phyloP scores from a whole-genome alignment of 2,797 vertebrate genomes.

The Natrix natrix region DNA sequence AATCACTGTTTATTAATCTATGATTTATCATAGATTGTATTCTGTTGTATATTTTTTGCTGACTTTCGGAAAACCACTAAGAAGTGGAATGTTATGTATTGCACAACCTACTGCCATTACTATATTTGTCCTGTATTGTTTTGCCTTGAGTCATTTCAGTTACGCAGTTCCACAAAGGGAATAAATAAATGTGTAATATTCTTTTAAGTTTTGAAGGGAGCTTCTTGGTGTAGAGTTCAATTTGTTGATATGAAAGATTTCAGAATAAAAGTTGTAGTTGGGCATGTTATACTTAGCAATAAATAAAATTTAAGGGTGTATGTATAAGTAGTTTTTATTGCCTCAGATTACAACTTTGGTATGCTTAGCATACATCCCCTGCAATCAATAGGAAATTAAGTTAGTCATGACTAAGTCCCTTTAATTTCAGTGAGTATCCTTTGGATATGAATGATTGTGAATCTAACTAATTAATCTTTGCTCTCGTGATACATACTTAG shows the following conservation, averaged over 20 bases:
- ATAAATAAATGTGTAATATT: neutral
- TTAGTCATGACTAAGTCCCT: neutral
- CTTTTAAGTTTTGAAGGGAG: neutral
- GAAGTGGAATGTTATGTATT: neutral
- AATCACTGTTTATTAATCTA: neutral
- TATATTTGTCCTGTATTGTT: neutral
- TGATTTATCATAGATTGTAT: neutral
- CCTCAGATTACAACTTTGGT: neutral
- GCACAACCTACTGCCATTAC: neutral
- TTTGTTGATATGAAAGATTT: neutral
- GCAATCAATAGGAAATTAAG: neutral
- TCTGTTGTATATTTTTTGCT: neutral
- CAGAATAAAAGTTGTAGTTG: neutral
- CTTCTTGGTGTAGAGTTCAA: neutral
- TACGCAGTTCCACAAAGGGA: neutral
- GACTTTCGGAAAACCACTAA: neutral
- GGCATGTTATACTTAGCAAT: neutral
- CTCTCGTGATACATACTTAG: neutral
- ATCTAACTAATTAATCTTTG: neutral
- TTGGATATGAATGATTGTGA: neutral
- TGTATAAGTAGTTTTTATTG: neutral
- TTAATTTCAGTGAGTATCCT: neutral
- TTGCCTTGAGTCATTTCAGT: neutral
- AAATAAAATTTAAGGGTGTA: neutral
- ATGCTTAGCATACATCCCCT: neutral